These are phyloP conservation scores for Drosophila paramelanica DNA, from an alignment of 2,888 invertebrate genomes.

Conservation along the genomic window DNA sequence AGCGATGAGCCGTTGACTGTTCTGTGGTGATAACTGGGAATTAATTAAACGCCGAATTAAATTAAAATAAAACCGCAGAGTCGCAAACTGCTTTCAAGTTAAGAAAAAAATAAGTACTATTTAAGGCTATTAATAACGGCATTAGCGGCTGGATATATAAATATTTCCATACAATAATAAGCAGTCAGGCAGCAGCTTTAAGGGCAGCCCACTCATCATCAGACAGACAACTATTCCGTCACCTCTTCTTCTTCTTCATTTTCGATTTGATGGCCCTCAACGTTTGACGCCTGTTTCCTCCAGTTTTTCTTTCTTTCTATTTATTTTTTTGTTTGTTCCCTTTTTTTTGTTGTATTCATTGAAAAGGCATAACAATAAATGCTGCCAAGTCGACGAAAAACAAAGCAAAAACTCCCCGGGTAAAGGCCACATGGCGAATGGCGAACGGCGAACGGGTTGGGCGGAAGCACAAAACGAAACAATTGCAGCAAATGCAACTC, in stretches of 20 bases:
- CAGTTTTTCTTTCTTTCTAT: slow-evolving; percentile 15
- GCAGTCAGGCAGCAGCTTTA: slow-evolving; percentile 26
- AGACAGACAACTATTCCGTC: neutral
- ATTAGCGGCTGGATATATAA: slow-evolving; percentile 17
- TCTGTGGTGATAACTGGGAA: slow-evolving; percentile 81
- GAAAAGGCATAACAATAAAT: slow-evolving; percentile 58
- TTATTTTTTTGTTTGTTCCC: slow-evolving; percentile 37
- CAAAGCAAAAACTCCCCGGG: slow-evolving; percentile 28
- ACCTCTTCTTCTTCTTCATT: neutral
- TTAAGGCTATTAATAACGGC: slow-evolving; percentile 43
- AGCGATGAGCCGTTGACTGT: slow-evolving; percentile 57
- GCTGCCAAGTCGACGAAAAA: slow-evolving; percentile 23
- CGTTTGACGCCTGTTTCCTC: slow-evolving; percentile 50
- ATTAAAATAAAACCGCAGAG: slow-evolving; percentile 59
- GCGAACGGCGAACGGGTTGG: slow-evolving; percentile 13
- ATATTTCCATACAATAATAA: neutral
- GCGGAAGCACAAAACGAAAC: slow-evolving; percentile 41
- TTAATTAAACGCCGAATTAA: slow-evolving; percentile 82
- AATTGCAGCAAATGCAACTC: slow-evolving; percentile 69
- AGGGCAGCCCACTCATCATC: slow-evolving; percentile 8
- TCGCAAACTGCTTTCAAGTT: slow-evolving; percentile 29
- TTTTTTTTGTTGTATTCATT: too few relatives aligned
- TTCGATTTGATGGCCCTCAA: slow-evolving; percentile 30
- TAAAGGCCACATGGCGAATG: slow-evolving; percentile 5
- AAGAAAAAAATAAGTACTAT: slow-evolving; percentile 20